phyloP scores from a whole-genome alignment of 2,113 vertebrate species.

The Mirza zaza region DNA sequence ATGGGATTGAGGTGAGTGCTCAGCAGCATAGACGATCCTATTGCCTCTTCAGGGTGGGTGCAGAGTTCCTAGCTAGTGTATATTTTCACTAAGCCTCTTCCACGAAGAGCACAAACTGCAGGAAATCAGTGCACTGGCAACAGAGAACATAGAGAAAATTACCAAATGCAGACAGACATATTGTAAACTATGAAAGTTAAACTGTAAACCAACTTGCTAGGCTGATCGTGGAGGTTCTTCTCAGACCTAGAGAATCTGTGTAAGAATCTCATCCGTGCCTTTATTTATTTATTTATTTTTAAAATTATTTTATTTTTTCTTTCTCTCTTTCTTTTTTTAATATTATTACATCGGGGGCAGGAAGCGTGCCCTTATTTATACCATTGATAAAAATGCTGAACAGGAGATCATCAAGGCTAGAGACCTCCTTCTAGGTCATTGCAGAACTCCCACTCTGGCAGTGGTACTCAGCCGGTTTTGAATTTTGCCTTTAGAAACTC shows the following conservation, averaged over 20 bases:
- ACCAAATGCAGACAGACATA: constrained; percentile 30
- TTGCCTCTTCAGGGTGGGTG: background rate
- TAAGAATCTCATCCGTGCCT: background rate
- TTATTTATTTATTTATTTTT: background rate
- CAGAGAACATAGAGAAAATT: constrained; percentile 31
- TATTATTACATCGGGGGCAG: too few species aligned
- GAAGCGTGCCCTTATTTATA: background rate
- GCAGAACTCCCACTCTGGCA: background rate
- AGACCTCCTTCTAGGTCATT: background rate
- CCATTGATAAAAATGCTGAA: constrained; percentile 2
- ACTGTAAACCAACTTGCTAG: constrained; percentile 33
- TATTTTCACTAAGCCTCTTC: constrained; percentile 4
- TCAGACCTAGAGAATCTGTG: background rate
- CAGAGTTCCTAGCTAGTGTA: background rate
- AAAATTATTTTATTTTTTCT: too few species aligned
- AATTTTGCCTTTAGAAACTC: constrained; percentile 27
- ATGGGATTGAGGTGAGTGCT: background rate
- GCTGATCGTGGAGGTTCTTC: background rate
- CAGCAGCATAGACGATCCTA: background rate
- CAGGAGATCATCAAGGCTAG: background rate
- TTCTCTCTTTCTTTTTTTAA: too few species aligned
- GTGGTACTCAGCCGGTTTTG: background rate
- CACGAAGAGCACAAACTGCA: background rate
- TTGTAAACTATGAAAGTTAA: constrained; percentile 37
- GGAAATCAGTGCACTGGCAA: background rate